Percentiles rank a stretch among this genome's conserved stretches.
phyloP scores from a whole-genome alignment of 2,888 invertebrate genomes.

The Pachycephus smyrnensis region DNA sequence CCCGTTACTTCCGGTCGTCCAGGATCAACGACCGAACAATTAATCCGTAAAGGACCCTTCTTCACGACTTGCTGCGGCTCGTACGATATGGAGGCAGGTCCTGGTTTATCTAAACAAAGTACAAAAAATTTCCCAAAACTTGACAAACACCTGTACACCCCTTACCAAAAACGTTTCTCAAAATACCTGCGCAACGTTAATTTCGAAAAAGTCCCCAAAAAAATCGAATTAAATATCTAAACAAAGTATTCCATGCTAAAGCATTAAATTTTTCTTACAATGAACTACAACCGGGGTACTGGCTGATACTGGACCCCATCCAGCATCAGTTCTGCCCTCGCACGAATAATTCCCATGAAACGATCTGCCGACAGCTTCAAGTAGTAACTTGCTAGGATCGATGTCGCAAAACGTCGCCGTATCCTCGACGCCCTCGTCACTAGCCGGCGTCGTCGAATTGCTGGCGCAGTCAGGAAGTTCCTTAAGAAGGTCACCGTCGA shows the following conservation, averaged over 20 bases:
- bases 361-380: constrained; percentile 87
- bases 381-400: constrained; percentile 86
- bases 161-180: background rate
- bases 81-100: constrained; percentile 81
- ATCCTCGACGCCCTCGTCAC: constrained; percentile 47
- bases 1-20: constrained; percentile 83
- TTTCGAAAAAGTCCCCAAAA: background rate
- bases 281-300: constrained; percentile 84
- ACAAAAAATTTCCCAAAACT: background rate
- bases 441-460: constrained; percentile 52
- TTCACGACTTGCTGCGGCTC: constrained; percentile 84
- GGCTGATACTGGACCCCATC: constrained; percentile 86
- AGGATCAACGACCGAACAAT: constrained; percentile 84
- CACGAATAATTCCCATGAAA: constrained; percentile 97
- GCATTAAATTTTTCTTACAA: constrained; percentile 70
- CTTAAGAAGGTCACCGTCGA: constrained; percentile 85
- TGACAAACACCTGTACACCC: background rate
- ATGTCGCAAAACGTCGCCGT: constrained; percentile 80
- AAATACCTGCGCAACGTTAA: background rate
- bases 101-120: constrained; percentile 79
- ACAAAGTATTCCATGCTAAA: background rate
- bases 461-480: constrained; percentile 86
- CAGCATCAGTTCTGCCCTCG: constrained; percentile 88
- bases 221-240: background rate
- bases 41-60: constrained; percentile 83